Percentiles rank a stretch among this genome's conserved stretches.
phyloP scores from a whole-genome alignment of 2,888 invertebrate species.

The Noctua janthe region DNA sequence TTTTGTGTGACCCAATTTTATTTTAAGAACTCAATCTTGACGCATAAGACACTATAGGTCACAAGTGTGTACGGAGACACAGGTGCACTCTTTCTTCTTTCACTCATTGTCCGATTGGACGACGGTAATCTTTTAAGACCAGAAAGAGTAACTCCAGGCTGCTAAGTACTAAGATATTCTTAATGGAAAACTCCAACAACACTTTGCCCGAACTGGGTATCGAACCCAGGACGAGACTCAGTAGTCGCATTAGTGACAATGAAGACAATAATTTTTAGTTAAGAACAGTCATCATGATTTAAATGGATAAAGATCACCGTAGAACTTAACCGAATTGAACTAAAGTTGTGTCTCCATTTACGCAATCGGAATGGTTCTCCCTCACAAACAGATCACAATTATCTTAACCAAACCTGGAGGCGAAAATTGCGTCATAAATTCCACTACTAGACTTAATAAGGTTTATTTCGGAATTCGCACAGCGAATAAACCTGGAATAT shows the following conservation, averaged over 20 bases:
- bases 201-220: not conserved
- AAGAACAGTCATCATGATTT: not conserved
- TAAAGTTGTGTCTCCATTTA: not conserved
- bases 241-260: not conserved
- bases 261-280: not conserved
- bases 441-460: constrained; percentile 7
- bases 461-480: constrained; percentile 34
- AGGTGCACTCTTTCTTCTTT: not conserved
- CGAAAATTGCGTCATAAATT: constrained; percentile 45
- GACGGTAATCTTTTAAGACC: not conserved
- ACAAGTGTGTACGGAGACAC: not conserved
- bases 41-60: not conserved
- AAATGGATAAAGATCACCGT: not conserved
- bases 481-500: constrained; percentile 13
- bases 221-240: not conserved
- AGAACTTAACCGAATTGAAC: not conserved
- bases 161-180: not conserved
- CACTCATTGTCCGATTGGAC: not conserved
- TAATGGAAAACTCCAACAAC: not conserved
- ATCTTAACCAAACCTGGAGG: not conserved
- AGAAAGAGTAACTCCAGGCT: not conserved
- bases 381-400: constrained; percentile 24
- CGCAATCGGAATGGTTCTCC: not conserved
- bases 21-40: not conserved
- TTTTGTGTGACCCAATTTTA: not conserved